A percentile compares a stretch with the other conserved stretches of the same genome.
phyloP scores from a whole-genome alignment of 64 coral and sea anemone species.

The Porites lutea region DNA sequence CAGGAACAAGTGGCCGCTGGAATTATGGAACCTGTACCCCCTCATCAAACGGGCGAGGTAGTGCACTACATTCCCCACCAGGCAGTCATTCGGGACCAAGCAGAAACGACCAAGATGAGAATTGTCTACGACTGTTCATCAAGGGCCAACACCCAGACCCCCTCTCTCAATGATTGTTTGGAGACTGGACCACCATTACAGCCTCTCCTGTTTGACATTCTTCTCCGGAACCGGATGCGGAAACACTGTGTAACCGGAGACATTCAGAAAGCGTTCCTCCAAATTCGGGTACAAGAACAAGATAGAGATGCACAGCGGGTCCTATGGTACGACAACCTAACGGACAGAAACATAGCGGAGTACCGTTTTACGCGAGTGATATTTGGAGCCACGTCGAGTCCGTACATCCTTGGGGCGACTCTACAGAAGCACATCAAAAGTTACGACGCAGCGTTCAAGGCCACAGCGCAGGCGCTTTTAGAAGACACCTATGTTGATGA shows the following conservation, averaged over 20 bases:
- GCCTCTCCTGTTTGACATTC: constrained; percentile 50
- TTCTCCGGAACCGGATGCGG: constrained; percentile 33
- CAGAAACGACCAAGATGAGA: constrained; percentile 32
- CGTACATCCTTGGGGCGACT: constrained; percentile 64
- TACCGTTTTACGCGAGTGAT: constrained; percentile 66
- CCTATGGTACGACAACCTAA: constrained; percentile 68
- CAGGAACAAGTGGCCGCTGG: constrained; percentile 57
- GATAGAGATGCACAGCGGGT: constrained; percentile 43
- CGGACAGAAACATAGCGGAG: constrained; percentile 49
- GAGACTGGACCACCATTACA: constrained; percentile 50
- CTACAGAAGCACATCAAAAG: constrained; percentile 46
- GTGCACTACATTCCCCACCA: constrained; percentile 38
- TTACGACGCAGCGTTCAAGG: constrained; percentile 22
- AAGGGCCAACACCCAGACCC: constrained; percentile 21
- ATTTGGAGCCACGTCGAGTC: constrained; percentile 55
- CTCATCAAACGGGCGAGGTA: constrained; percentile 6
- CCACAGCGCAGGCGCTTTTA: constrained; percentile 23
- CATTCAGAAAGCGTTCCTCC: constrained; percentile 58
- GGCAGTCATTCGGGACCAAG: constrained; percentile 7
- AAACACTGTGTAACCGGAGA: constrained; percentile 37
- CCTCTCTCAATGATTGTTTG: constrained; percentile 60
- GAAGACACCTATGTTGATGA: constrained; percentile 43
- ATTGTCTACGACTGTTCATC: constrained; percentile 49
- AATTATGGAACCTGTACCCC: constrained; percentile 44
- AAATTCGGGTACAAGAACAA: constrained; percentile 44